Evolutionary conservation across 1,140 invertebrate species (phyloP).

Genomic region (Heliconius himera): DNA sequence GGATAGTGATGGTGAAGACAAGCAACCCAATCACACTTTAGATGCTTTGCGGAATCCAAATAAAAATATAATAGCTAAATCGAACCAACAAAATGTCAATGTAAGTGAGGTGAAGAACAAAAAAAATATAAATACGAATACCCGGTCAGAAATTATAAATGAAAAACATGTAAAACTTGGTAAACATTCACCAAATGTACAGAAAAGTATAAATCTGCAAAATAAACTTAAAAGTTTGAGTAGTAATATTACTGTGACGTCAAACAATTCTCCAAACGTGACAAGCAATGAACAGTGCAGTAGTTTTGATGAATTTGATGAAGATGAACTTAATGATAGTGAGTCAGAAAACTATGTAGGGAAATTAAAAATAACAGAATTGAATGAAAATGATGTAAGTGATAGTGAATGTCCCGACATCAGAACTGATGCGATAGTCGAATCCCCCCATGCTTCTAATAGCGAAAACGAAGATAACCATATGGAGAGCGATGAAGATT

Average conservation of each 20-base stretch:
- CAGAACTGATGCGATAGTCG: conserved; percentile 45
- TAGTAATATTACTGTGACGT: conserved; percentile 62
- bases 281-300: conserved; percentile 30
- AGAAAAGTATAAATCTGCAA: conserved; percentile 54
- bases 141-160: neutral
- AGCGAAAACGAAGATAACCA: conserved; percentile 52
- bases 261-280: conserved; percentile 47
- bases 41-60: conserved; percentile 47
- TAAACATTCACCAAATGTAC: conserved; percentile 44
- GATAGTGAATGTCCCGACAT: conserved; percentile 45
- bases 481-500: conserved; percentile 33
- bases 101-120: conserved; percentile 26
- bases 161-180: conserved; percentile 32
- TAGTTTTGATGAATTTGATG: conserved; percentile 40
- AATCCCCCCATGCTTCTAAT: conserved; percentile 52
- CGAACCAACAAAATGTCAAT: conserved; percentile 32
- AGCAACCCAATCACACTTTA: conserved; percentile 20
- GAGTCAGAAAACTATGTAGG: conserved; percentile 50
- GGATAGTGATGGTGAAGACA: conserved; percentile 53
- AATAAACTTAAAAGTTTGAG: conserved; percentile 63
- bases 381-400: conserved; percentile 51
- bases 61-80: conserved; percentile 59
- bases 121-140: conserved; percentile 19
- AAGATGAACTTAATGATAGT: conserved; percentile 48
- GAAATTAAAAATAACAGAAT: conserved; percentile 63